Conservation (phyloP, 1,140 invertebrate species). For the Wasmannia auropunctata region DNA sequence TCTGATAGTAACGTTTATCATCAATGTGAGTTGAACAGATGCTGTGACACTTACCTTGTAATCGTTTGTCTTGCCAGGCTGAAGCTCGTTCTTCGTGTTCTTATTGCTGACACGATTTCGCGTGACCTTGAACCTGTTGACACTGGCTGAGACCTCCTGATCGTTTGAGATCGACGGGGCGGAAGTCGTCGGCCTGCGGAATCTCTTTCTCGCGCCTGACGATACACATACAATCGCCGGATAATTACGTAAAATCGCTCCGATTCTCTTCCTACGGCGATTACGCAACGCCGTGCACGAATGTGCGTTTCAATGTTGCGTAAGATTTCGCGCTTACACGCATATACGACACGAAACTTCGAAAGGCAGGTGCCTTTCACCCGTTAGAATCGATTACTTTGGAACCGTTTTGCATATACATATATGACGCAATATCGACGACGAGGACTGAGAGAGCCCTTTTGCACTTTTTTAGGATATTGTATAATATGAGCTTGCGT, state of each 20-base stretch:
- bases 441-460: background rate
- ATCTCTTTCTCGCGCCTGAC: conserved; percentile 85
- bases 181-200: conserved; percentile 85
- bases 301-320: conserved; percentile 38
- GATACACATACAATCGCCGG: conserved; percentile 14
- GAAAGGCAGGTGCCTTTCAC: conserved; percentile 55
- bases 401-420: conserved; percentile 37
- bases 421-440: conserved; percentile 29
- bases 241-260: conserved; percentile 47
- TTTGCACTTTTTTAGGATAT: conserved; percentile 31
- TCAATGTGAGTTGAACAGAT: background rate
- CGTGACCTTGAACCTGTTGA: conserved; percentile 89
- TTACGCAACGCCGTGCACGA: conserved; percentile 28
- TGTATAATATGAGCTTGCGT: conserved; percentile 15
- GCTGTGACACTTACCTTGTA: conserved; percentile 84
- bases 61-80: conserved; percentile 86
- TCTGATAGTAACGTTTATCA: background rate
- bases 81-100: conserved; percentile 86
- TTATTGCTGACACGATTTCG: conserved; percentile 86
- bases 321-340: conserved; percentile 44
- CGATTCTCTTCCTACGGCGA: conserved; percentile 34
- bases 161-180: conserved; percentile 84
- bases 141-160: conserved; percentile 88
- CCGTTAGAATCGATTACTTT: conserved; percentile 38
- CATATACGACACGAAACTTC: conserved; percentile 30